Conservation (phyloP, 30 jellyfish, hydroid and myxozoan species). For the Pseudorhiza aurosa region DNA sequence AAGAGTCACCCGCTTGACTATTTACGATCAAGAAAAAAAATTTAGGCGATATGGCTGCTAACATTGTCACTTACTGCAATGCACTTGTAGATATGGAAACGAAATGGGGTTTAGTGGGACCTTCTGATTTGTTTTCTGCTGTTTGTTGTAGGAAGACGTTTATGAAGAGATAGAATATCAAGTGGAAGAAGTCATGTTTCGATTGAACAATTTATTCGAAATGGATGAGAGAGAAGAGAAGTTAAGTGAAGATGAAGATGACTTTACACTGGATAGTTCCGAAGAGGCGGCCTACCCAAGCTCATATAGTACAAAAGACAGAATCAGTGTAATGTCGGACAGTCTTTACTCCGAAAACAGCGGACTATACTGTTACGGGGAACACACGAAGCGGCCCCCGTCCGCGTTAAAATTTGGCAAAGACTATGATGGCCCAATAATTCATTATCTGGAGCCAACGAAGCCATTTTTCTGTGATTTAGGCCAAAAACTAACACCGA, state of each 20-base stretch:
- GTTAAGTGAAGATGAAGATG: constrained; percentile 21
- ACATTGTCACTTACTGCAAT: neutral
- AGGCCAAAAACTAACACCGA: constrained; percentile 64
- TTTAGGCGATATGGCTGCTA: neutral
- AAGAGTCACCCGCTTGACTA: neutral
- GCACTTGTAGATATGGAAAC: neutral
- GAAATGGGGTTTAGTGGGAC: neutral
- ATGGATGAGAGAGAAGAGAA: constrained; percentile 37
- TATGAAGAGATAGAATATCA: constrained; percentile 67
- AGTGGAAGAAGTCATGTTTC: constrained; percentile 67
- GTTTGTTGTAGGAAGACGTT: constrained; percentile 34
- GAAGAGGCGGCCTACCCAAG: constrained; percentile 80
- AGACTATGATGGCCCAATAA: constrained; percentile 64
- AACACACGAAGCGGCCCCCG: constrained; percentile 2
- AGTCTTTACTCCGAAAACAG: constrained; percentile 65
- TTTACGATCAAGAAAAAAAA: neutral
- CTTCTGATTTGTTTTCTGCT: neutral
- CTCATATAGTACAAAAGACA: constrained; percentile 63
- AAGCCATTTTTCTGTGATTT: constrained; percentile 24
- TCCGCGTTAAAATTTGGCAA: constrained; percentile 24
- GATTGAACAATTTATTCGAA: constrained; percentile 52
- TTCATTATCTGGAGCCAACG: constrained; percentile 52
- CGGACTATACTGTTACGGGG: constrained; percentile 49
- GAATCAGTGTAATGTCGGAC: constrained; percentile 60
- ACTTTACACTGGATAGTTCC: constrained; percentile 58